A percentile compares a stretch with the other conserved stretches of the same genome.
These are phyloP conservation scores for Temnothorax rugatulus DNA, from an alignment of 2,888 invertebrate species.

Conservation along the genomic window DNA sequence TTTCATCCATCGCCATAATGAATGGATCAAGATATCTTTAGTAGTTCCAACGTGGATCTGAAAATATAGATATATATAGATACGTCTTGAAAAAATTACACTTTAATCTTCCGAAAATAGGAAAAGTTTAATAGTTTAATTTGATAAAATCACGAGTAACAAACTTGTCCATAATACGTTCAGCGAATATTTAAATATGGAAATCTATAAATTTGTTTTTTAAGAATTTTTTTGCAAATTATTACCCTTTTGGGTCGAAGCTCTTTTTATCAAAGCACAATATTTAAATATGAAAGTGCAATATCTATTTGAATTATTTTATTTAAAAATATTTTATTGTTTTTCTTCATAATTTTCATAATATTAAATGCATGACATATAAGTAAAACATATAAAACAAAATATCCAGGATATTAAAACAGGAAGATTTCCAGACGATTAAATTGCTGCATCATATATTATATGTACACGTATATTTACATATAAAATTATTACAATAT, in stretches of 20 bases:
- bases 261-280: neutral
- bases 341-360: neutral
- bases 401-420: neutral
- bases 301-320: neutral
- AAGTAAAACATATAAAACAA: neutral
- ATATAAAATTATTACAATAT: conserved; percentile 16
- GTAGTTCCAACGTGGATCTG: neutral
- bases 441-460: neutral
- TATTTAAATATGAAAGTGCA: neutral
- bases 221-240: neutral
- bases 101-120: neutral
- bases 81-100: neutral
- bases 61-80: neutral
- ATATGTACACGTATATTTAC: neutral
- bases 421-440: neutral
- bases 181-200: neutral
- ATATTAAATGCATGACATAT: neutral
- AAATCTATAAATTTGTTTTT: neutral
- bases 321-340: neutral
- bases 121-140: neutral
- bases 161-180: neutral
- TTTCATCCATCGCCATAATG: neutral
- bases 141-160: neutral
- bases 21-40: neutral
- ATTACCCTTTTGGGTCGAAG: neutral